Evolutionary conservation across 1,140 invertebrate genomes (phyloP).

Genomic region (Drosophila pseudoananassae): DNA sequence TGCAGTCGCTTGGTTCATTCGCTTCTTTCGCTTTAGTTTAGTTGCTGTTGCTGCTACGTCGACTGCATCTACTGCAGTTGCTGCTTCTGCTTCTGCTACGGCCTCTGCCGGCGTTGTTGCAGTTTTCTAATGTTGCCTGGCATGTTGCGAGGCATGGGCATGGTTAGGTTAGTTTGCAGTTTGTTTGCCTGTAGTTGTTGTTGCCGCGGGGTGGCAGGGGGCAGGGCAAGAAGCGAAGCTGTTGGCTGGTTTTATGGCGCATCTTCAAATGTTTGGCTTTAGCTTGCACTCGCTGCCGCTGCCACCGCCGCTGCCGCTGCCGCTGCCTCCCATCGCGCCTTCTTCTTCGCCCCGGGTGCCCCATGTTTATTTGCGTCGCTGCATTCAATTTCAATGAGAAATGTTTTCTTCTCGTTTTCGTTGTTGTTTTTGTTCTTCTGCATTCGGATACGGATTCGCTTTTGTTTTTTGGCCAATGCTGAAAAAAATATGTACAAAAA

Average conservation of each 20-base stretch:
- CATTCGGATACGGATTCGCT: conserved; percentile 42
- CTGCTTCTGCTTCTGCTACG: conserved; percentile 12
- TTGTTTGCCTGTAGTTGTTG: conserved; percentile 13
- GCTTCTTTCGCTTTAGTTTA: conserved; percentile 60
- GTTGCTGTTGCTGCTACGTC: conserved; percentile 29
- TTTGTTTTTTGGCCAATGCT: conserved; percentile 54
- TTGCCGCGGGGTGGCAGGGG: conserved; percentile 23
- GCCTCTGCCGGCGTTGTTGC: conserved; percentile 32
- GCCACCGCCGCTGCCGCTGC: conserved; percentile 1
- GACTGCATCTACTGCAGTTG: conserved; percentile 15
- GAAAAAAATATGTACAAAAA: conserved; percentile 30
- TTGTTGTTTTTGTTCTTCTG: conserved; percentile 41
- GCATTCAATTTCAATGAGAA: conserved; percentile 71
- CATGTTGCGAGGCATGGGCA: conserved; percentile 76
- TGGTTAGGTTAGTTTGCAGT: conserved; percentile 58
- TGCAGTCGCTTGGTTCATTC: conserved; percentile 65
- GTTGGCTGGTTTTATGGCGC: conserved; percentile 74
- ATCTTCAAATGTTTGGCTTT: conserved; percentile 81
- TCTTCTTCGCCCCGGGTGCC: conserved; percentile 4
- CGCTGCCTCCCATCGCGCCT: conserved; percentile 2
- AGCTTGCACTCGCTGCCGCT: conserved; percentile 39
- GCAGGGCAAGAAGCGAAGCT: conserved; percentile 26
- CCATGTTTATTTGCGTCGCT: conserved; percentile 73
- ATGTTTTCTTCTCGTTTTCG: conserved; percentile 58
- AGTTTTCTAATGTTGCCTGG: conserved; percentile 80